Conservation (phyloP, 2,797 vertebrate genomes). For the Crocodylus rhombifer region DNA sequence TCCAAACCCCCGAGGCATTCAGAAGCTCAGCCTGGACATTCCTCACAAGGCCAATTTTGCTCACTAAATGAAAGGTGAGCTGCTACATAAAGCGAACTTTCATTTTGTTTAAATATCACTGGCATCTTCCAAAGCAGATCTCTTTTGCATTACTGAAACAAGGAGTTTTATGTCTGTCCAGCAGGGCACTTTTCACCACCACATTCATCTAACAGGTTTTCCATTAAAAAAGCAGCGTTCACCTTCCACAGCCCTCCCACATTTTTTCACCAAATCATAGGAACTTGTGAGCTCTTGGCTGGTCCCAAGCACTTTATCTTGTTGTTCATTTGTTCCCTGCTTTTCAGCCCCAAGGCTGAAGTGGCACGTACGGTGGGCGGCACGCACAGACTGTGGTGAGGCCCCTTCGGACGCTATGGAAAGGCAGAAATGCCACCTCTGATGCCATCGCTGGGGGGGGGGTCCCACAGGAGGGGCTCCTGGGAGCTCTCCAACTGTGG, state of each 20-base stretch:
- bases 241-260: neutral
- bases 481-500: too few relatives aligned
- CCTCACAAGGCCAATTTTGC: neutral
- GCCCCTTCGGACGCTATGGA: neutral
- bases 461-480: neutral
- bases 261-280: neutral
- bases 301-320: neutral
- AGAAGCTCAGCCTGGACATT: neutral
- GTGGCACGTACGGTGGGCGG: neutral
- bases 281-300: neutral
- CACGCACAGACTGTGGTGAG: neutral
- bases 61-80: neutral
- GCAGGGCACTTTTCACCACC: neutral
- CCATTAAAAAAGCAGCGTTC: constrained; percentile 1
- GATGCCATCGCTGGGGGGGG: neutral
- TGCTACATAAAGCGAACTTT: neutral
- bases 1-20: neutral
- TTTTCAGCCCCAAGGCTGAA: neutral
- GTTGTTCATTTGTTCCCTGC: neutral
- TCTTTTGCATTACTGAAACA: neutral
- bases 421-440: neutral
- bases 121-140: neutral
- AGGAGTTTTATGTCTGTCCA: neutral
- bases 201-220: neutral
- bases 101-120: neutral